Evolutionary conservation across 2,113 vertebrate genomes (phyloP).

Genomic region (Haemorhous mexicanus): DNA sequence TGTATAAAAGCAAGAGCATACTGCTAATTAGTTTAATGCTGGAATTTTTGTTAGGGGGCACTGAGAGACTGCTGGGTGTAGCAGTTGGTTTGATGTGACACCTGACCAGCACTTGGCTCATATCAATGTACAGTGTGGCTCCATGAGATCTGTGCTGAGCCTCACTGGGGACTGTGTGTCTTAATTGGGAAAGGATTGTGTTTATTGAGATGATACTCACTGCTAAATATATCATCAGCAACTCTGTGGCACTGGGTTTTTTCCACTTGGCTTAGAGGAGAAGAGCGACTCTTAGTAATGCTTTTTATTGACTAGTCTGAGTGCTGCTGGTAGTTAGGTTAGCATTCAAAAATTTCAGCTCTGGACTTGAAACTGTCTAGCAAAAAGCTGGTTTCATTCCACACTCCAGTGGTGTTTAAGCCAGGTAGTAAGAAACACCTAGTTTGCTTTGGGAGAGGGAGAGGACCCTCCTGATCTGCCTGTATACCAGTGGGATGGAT

Average conservation of each 20-base stretch:
- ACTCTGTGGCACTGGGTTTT: accelerated
- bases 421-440: background rate
- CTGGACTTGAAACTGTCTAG: background rate
- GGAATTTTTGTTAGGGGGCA: background rate
- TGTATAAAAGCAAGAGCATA: background rate
- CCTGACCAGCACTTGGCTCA: background rate
- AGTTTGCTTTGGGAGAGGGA: background rate
- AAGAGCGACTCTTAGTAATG: background rate
- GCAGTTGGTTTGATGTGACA: background rate
- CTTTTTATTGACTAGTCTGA: background rate
- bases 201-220: background rate
- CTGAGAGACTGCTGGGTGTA: background rate
- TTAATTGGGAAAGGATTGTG: background rate
- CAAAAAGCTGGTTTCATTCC: background rate
- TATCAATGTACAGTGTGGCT: background rate
- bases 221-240: background rate
- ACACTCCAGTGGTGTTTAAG: background rate
- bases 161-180: background rate
- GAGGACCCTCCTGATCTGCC: background rate
- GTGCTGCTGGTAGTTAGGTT: background rate
- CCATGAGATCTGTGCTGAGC: background rate
- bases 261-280: background rate
- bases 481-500: background rate
- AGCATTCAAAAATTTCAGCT: background rate
- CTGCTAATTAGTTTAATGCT: constrained; percentile 41